phyloP scores from a whole-genome alignment of 2,888 invertebrate genomes.

The Saturnia pavonia region DNA sequence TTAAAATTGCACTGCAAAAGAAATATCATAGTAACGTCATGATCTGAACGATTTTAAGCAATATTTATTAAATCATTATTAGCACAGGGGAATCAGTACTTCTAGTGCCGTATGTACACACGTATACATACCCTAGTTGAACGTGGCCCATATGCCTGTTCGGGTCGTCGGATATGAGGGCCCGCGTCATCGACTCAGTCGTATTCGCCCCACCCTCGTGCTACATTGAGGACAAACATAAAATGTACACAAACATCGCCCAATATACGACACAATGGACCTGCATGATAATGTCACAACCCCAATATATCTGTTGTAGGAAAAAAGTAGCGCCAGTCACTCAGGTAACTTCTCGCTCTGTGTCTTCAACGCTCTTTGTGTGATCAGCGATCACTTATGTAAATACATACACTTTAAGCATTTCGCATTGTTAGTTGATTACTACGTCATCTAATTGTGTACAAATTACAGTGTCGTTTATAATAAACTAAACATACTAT shows the following conservation, averaged over 20 bases:
- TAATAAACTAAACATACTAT: conserved; percentile 48
- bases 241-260: conserved; percentile 73
- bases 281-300: conserved; percentile 43
- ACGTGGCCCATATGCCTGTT: conserved; percentile 95
- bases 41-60: neutral
- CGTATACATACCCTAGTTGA: conserved; percentile 95
- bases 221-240: conserved; percentile 86
- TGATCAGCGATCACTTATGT: neutral
- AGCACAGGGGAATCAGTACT: conserved; percentile 44
- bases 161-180: conserved; percentile 96
- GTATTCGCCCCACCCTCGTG: conserved; percentile 95
- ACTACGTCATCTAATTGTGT: conserved; percentile 59
- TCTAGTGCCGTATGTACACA: conserved; percentile 72
- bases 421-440: conserved; percentile 67
- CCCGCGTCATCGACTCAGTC: conserved; percentile 97
- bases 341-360: conserved; percentile 44
- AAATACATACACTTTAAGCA: conserved; percentile 50
- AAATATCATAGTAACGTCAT: neutral
- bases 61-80: neutral
- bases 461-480: conserved; percentile 62
- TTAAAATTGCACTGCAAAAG: neutral
- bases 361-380: conserved; percentile 47
- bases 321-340: conserved; percentile 78
- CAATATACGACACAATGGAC: conserved; percentile 58
- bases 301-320: conserved; percentile 74